Base-by-base conservation (phyloP, 1,140 invertebrate species). In the Papilio aristodemus region DNA sequence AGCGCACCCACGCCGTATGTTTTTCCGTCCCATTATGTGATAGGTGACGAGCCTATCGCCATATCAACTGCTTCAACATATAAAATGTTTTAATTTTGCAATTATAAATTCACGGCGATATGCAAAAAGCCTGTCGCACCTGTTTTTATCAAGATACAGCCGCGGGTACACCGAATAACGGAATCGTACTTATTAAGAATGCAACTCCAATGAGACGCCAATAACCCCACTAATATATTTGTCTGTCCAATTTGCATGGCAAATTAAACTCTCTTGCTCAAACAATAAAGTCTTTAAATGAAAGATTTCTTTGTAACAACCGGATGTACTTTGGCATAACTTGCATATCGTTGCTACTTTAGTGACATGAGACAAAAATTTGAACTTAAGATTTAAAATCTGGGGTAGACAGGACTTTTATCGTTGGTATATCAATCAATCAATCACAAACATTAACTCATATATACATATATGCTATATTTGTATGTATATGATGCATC, bases 111-210 rank as follows among this genome's bases (percentile, higher is more conserved):
- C 14, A 17, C n/a, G n/a, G 9, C 17, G 19, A 54, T 11, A 54
- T 54, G 46, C 46, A 54, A 54, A 54, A 54, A 54, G 10, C 46
- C 46, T 25, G 46, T 54, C 46, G 8, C 46, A 54, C 46, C 46
- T 54, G 46, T 54, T 54, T n/a, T 54, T 54, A 54, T 22, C 46
- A 11, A 32, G 2, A 43, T 17, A 43, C n/a, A 54, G 46, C 46
- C 22, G 46, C 22, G 19, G 46, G 14, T 46, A 46, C 22, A 54
- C 46, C 9, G 19, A 54, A 54, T 54, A 54, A 54, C 46, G 46
- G 46, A 54, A 54, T 54, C 46, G 11, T 54, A 54, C 46, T 54
- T 22, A 54, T 54, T 54, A 54, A 54, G 46, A 54, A 54, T 54
- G 46, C 46, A 54, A 19, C 19, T 54, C 46, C 46, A 54, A 22